Evolutionary conservation across 2,113 vertebrate species (phyloP).

Genomic region (Salvelinus fontinalis): DNA sequence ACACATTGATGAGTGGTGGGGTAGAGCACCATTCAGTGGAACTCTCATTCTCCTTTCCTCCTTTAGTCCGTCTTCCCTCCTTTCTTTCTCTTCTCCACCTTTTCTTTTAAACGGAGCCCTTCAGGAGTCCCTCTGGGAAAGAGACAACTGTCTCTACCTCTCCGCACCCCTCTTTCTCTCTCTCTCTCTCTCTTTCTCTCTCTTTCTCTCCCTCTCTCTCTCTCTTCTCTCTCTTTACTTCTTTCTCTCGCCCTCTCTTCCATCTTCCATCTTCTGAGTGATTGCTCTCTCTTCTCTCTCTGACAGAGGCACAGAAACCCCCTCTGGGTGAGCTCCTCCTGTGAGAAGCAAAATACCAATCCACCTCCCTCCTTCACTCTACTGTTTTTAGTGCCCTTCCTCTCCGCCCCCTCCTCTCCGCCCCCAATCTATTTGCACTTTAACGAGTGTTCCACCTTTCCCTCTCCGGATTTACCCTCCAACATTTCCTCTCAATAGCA

Average conservation of each 20-base stretch:
- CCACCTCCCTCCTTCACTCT: conserved; percentile 14
- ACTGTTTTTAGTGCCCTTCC: conserved; percentile 8
- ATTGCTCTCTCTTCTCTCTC: conserved; percentile 15
- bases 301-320: conserved; percentile 2
- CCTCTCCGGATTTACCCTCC: conserved; percentile 2
- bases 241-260: conserved; percentile 4
- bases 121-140: background rate
- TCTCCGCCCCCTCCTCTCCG: background rate
- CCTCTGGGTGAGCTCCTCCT: background rate
- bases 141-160: conserved; percentile 8
- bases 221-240: background rate
- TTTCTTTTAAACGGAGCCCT: background rate
- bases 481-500: background rate
- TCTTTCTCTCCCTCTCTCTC: background rate
- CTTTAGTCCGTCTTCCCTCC: background rate
- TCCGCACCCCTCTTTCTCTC: conserved; percentile 14
- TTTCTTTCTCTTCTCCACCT: background rate
- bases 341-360: conserved; percentile 42
- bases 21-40: background rate
- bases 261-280: conserved; percentile 8
- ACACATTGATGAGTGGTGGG: background rate
- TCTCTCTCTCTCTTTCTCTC: background rate
- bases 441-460: conserved; percentile 30
- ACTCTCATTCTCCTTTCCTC: background rate
- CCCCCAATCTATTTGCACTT: conserved; percentile 45